These are phyloP conservation scores for Megalopta genalis DNA, from an alignment of 1,140 invertebrate species.

Conservation along the genomic window DNA sequence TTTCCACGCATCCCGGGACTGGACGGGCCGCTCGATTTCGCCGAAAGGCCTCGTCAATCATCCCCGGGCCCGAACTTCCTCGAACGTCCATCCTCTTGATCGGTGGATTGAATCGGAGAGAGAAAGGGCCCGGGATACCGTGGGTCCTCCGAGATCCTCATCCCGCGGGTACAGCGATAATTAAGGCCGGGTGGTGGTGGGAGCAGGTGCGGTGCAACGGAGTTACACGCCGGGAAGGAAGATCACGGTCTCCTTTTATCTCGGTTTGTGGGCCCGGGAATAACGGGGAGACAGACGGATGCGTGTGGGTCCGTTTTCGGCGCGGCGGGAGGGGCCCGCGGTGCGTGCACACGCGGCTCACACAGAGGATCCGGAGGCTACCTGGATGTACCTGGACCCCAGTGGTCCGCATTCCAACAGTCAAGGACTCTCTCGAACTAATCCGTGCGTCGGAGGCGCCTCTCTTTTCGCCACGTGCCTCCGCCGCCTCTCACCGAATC, in stretches of 20 bases:
- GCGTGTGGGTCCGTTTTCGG: neutral
- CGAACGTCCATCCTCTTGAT: neutral
- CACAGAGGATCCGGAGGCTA: conserved; percentile 40
- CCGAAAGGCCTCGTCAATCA: neutral
- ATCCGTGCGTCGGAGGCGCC: conserved; percentile 57
- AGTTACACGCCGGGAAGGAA: neutral
- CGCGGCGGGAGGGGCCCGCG: neutral
- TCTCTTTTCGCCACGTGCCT: conserved; percentile 36
- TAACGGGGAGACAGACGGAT: conserved; percentile 12
- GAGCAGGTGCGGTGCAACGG: neutral
- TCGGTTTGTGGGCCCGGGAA: conserved; percentile 34
- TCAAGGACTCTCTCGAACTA: conserved; percentile 65
- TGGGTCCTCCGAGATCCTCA: neutral
- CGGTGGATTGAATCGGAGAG: neutral
- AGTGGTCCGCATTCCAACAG: conserved; percentile 69
- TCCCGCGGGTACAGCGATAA: neutral
- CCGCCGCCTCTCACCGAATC: neutral
- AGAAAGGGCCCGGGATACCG: conserved; percentile 42
- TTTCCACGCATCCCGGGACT: neutral
- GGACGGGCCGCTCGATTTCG: neutral
- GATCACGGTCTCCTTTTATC: conserved; percentile 43
- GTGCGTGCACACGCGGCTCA: conserved; percentile 2
- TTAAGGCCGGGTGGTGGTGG: neutral
- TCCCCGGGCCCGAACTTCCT: neutral
- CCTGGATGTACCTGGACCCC: conserved; percentile 58